Evolutionary conservation across 2,888 invertebrate species (phyloP).

Genomic region (Drosophila monieri): DNA sequence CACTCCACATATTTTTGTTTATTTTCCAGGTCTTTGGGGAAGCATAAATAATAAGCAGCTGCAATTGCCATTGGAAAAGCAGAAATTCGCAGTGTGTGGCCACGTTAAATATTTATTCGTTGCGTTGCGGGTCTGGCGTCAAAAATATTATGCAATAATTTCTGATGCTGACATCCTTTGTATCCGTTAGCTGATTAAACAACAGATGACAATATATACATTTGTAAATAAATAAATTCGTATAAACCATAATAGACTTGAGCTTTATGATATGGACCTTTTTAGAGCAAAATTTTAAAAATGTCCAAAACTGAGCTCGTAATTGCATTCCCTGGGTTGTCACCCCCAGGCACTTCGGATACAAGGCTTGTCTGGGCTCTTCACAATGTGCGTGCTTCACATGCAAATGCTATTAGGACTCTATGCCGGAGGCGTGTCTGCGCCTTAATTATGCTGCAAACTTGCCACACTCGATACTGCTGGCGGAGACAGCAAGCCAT

Average conservation of each 20-base stretch:
- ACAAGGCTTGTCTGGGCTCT: constrained; percentile 24
- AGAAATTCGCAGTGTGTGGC: constrained; percentile 42
- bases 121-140: constrained; percentile 30
- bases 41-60: constrained; percentile 53
- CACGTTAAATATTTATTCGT: constrained; percentile 31
- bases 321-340: constrained; percentile 6
- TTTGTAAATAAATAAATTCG: too few relatives aligned
- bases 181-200: constrained; percentile 54
- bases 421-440: constrained; percentile 55
- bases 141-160: constrained; percentile 37
- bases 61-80: constrained; percentile 48
- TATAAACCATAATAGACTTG: too few relatives aligned
- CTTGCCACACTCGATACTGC: constrained; percentile 50
- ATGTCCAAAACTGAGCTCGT: neutral
- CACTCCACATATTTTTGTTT: constrained; percentile 37
- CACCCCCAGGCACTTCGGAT: constrained; percentile 25
- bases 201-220: neutral
- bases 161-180: neutral
- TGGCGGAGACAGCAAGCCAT: constrained; percentile 19
- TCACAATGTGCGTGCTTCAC: constrained; percentile 64
- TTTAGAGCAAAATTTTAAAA: neutral
- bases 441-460: constrained; percentile 73
- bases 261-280: too few relatives aligned
- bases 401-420: constrained; percentile 65
- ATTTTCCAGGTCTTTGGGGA: constrained; percentile 40